Evolutionary conservation across 1,140 invertebrate species (phyloP), one percentile per base, ranked within the genome.

Genomic region (Hycleus phaleratus): DNA sequence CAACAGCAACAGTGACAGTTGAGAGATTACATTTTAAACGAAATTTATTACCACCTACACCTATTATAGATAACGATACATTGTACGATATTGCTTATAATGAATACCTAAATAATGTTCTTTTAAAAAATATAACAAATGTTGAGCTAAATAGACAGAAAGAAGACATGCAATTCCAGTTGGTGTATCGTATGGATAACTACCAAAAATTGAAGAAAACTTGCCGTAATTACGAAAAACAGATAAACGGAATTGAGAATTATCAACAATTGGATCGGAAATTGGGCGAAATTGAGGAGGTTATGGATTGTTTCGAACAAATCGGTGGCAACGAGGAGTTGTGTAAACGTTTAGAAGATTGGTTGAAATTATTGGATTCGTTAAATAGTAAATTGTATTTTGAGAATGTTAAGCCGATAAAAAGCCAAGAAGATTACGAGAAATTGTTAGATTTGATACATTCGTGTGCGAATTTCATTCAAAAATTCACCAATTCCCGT

Each of bases 101-200:
- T 32, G 51, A 53, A 18, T 46, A 53, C 10, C 26, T 53, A 25
- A 42, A 53, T 46, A 45, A 42, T 11, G 9, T 53, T 12, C 18
- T 45, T 12, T 38, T 46, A 5, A 18, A 46, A 53, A 11, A 45
- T 38, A 32, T 45, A 18, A 12, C 38, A 12, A 4, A 6, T 8
- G 7, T 46, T 2, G n/a, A 32, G 10, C 3, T 10, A 8, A n/a
- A 46, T 4, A 26, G 10, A 18, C 26, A 45, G 9, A 38, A 53
- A 25, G n/a, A 45, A 45, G 42, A 44, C 4, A 7, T 53, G 18
- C 8, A 45, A 7, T 32, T 44, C 10, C 51, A 53, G 11, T 38
- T 53, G 10, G 0, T 25, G 10, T 46, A 46, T 1, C 40, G 45
- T 32, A 44, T 38, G 24, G 51, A 53, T 25, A 46, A 45, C 12